Conservation (phyloP, 2,797 vertebrate species). For the Lutjanus argentimaculatus region DNA sequence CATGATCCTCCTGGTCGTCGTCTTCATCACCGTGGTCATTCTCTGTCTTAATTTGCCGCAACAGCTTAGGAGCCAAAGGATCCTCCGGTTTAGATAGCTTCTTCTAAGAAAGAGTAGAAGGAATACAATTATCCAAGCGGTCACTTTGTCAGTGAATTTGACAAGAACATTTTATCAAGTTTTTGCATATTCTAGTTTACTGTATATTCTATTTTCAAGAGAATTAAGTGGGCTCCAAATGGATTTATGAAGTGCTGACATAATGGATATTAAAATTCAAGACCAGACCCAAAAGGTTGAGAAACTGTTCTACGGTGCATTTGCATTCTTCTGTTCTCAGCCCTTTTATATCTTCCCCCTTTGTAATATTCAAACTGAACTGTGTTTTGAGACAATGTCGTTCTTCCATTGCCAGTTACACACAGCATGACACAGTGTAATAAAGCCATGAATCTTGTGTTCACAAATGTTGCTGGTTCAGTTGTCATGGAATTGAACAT, state of each 20-base stretch:
- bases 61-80: conserved; percentile 85
- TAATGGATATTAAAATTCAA: neutral
- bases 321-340: conserved; percentile 4
- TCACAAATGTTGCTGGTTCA: neutral
- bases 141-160: neutral
- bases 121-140: neutral
- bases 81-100: conserved; percentile 90
- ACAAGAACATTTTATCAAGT: neutral
- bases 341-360: neutral
- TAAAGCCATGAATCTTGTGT: neutral
- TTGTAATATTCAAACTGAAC: conserved; percentile 5
- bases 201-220: neutral
- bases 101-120: conserved; percentile 82
- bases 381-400: neutral
- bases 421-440: neutral
- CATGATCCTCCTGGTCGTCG: conserved; percentile 74
- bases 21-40: conserved; percentile 84
- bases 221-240: neutral
- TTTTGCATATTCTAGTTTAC: neutral
- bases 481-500: neutral
- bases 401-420: neutral
- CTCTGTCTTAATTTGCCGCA: conserved; percentile 92
- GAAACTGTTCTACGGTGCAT: neutral
- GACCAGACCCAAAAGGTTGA: neutral
- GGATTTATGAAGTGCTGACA: conserved; percentile 1